Evolutionary conservation across 2,113 vertebrate species (phyloP).

Genomic region (Cryptotis parvus): DNA sequence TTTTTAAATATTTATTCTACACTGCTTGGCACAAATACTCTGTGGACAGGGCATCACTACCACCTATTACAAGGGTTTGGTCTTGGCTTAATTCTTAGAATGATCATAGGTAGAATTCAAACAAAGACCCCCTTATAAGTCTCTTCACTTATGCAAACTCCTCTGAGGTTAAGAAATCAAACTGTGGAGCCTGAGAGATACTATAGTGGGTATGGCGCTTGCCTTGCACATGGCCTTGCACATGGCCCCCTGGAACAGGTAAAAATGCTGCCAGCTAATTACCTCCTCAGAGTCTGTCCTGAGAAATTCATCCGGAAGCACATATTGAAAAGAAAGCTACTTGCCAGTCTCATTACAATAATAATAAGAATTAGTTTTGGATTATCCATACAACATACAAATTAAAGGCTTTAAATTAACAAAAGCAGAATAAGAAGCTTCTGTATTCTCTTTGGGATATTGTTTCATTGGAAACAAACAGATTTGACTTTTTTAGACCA

Average conservation of each 20-base stretch:
- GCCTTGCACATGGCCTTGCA: too few species aligned
- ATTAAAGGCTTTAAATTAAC: constrained; percentile 38
- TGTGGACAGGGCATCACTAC: background rate
- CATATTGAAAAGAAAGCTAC: constrained; percentile 31
- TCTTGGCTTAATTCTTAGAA: too few species aligned
- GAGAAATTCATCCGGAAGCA: background rate
- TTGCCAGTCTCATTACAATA: background rate
- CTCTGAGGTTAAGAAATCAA: constrained; percentile 25
- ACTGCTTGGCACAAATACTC: background rate
- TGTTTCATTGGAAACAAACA: constrained; percentile 61
- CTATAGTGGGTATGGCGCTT: too few species aligned
- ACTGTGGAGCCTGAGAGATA: too few species aligned
- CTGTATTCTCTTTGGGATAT: constrained; percentile 52
- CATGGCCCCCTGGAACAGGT: too few species aligned
- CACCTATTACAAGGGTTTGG: too few species aligned
- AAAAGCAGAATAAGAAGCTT: constrained; percentile 23
- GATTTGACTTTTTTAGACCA: constrained; percentile 64
- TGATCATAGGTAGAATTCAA: too few species aligned
- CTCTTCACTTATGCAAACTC: background rate
- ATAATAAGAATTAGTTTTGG: background rate
- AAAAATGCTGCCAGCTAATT: background rate
- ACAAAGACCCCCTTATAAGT: too few species aligned
- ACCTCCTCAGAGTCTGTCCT: background rate
- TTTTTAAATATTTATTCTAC: background rate
- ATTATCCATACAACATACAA: constrained; percentile 28